Percentiles rank a stretch among this genome's conserved stretches.
Evolutionary conservation across 2,797 vertebrate genomes (phyloP).

Genomic region (Rhinatrema bivittatum): DNA sequence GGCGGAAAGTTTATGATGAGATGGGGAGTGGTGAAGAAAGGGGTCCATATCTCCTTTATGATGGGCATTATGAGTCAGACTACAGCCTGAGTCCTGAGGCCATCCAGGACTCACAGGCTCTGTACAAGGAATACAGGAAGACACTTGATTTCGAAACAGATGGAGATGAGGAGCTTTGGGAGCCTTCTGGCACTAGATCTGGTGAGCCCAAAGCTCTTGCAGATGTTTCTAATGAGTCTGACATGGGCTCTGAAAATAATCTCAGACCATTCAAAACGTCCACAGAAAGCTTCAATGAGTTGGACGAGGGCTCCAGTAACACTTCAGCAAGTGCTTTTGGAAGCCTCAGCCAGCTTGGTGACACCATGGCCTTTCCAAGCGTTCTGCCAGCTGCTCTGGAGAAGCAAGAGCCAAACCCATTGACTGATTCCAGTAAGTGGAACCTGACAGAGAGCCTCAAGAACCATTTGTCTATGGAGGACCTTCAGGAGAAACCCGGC

Average conservation of each 20-base stretch:
- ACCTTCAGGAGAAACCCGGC: constrained; percentile 4
- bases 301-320: too few relatives aligned
- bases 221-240: too few relatives aligned
- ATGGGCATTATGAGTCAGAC: constrained; percentile 11
- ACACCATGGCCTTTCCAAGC: constrained; percentile 12
- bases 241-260: too few relatives aligned
- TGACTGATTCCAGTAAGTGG: neutral
- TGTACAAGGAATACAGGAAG: neutral
- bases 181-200: too few relatives aligned
- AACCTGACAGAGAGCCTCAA: constrained; percentile 9
- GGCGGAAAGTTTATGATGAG: constrained; percentile 4
- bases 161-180: constrained; percentile 6
- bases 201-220: too few relatives aligned
- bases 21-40: constrained; percentile 14
- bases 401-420: fast-evolving
- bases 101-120: neutral
- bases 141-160: constrained; percentile 2
- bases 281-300: too few relatives aligned
- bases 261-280: too few relatives aligned
- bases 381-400: neutral
- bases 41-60: neutral
- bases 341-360: neutral
- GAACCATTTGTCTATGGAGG: constrained; percentile 15
- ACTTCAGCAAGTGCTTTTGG: constrained; percentile 9
- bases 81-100: constrained; percentile 7